These are phyloP conservation scores for Oscheius sp. DNA, from an alignment of 2,888 invertebrate species.

Conservation along the genomic window DNA sequence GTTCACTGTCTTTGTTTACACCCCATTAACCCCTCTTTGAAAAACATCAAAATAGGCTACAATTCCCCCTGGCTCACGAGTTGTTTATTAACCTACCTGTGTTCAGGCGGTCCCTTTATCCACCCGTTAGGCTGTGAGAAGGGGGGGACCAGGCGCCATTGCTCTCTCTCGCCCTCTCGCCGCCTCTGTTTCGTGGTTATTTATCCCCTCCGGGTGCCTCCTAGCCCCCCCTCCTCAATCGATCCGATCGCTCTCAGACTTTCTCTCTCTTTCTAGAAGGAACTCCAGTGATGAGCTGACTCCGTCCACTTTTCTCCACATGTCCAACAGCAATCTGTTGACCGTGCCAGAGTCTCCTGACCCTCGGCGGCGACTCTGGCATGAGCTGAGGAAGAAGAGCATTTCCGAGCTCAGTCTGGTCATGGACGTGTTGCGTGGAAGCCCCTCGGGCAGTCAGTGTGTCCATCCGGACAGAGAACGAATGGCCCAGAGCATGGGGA, in stretches of 20 bases:
- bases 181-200: conserved; percentile 28
- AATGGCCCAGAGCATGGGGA: conserved; percentile 53
- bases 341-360: conserved; percentile 52
- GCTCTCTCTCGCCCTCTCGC: conserved; percentile 22
- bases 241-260: conserved; percentile 37
- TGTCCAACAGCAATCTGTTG: conserved; percentile 32
- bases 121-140: conserved; percentile 7
- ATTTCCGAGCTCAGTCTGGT: conserved; percentile 67
- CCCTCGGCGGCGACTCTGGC: conserved; percentile 42
- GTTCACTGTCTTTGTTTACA: no score
- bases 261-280: not conserved
- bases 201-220: conserved; percentile 37
- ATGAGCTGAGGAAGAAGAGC: conserved; percentile 62
- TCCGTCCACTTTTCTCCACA: not conserved
- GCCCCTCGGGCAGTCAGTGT: conserved; percentile 47
- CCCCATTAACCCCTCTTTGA: no score
- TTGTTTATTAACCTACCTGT: conserved; percentile 15
- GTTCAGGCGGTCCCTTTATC: conserved; percentile 22
- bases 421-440: conserved; percentile 63
- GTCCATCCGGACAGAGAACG: conserved; percentile 57
- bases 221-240: conserved; percentile 21
- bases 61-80: no score
- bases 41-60: no score
- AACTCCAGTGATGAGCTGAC: not conserved
- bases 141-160: not conserved